These are phyloP conservation scores for Anableps anableps DNA, from an alignment of 2,797 vertebrate genomes.

Conservation along the genomic window DNA sequence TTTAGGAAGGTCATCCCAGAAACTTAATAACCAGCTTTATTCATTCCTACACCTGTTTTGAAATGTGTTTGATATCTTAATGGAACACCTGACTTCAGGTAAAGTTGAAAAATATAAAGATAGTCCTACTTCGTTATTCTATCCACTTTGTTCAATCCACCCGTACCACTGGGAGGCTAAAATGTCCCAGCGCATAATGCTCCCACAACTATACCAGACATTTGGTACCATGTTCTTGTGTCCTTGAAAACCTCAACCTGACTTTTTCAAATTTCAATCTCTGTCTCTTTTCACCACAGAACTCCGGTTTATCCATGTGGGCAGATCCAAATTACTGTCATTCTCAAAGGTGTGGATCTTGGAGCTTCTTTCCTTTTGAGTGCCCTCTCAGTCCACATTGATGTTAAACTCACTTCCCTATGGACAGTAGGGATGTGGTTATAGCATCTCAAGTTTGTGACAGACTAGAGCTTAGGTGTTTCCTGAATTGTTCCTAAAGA, in stretches of 20 bases:
- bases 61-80: not conserved
- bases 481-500: not conserved
- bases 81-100: not conserved
- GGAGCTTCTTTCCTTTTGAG: not conserved
- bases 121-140: not conserved
- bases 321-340: not conserved
- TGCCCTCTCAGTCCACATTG: not conserved
- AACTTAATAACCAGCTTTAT: not conserved
- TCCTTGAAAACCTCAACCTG: not conserved
- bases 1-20: not conserved
- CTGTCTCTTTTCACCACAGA: not conserved
- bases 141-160: not conserved
- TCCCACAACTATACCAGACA: not conserved
- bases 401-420: not conserved
- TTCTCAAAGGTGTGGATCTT: not conserved
- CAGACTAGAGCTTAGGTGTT: not conserved
- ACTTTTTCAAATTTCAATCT: not conserved
- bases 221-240: not conserved
- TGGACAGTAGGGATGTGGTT: not conserved
- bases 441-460: not conserved
- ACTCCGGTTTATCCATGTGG: too few species aligned
- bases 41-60: not conserved
- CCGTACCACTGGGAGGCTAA: not conserved
- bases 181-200: not conserved
- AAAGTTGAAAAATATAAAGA: too few species aligned